A percentile compares a stretch with the other conserved stretches of the same genome.
Conservation (phyloP, 2,113 vertebrate species). For the Tupaia tana region DNA sequence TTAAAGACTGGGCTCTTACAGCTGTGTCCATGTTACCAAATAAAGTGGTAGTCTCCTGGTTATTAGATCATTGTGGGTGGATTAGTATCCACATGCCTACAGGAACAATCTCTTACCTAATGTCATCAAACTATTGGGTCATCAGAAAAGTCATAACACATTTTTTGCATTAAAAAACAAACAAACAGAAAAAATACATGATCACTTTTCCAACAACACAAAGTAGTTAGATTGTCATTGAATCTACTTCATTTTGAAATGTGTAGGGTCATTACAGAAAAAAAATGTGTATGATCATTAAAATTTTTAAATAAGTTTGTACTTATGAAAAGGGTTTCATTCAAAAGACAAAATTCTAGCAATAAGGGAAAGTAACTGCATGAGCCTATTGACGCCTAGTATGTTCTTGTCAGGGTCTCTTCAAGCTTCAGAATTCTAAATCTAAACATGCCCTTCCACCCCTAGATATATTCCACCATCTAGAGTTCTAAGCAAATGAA, state of each 20-base stretch:
- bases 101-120: background rate
- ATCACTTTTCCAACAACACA: too few relatives aligned
- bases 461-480: rapidly evolving
- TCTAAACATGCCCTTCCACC: background rate
- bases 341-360: background rate
- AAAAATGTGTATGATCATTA: background rate
- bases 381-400: rapidly evolving
- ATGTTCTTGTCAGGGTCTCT: background rate
- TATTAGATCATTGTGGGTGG: background rate
- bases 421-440: background rate
- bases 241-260: background rate
- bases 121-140: background rate
- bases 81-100: background rate
- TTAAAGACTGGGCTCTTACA: background rate
- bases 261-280: background rate
- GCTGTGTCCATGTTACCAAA: background rate
- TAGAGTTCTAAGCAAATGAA: background rate
- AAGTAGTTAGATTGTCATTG: background rate
- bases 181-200: too few relatives aligned
- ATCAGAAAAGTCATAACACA: too few relatives aligned
- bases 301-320: background rate
- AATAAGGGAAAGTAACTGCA: background rate
- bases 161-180: too few relatives aligned
- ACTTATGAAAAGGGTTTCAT: background rate
- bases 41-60: background rate